Evolutionary conservation across 2,113 vertebrate species (phyloP), one percentile per base, ranked within the genome.

Genomic region (Cephalopterus ornatus): DNA sequence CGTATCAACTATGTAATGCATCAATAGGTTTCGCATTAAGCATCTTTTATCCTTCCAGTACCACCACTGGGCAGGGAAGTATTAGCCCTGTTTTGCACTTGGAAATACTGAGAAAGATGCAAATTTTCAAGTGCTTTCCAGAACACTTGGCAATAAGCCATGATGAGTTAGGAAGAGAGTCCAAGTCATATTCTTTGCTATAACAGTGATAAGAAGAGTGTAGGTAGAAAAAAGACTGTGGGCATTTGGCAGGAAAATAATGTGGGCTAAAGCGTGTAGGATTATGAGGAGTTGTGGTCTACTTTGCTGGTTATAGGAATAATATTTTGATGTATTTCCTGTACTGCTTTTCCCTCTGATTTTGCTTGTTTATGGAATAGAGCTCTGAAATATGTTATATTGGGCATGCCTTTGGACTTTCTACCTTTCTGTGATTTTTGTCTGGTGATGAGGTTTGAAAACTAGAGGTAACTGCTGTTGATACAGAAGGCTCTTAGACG

Each of bases 111-210:
- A 75, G 67, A 83, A 81, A 76, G 26, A 63, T 37, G 71, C 58
- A 78, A 21, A 77, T 87, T 85, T 85, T 85, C 6, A 89, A 92
- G 23, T 72, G 62, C 74, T 91, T 96, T 91, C 62, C 62, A 85
- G 87, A 93, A 61, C 62, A 32, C 46, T 89, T 92, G 90, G 66
- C 87, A 79, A n/a, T 67, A 59, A 76, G 71, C 78, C 92, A 50
- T 53, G 42, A 70, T 2, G 22, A 88, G 46, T 86, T 91, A 81
- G 68, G 84, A 95, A 73, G 44, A 83, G 79, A 86, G 65, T 84
- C 77, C 95, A 94, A 87, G 85, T 82, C 41, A 42, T 78, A 37
- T 74, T 84, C 35, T 86, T 84, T 84, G n/a, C 56, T 86, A 1
- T 78, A 74, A 84, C 49, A 86, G 59, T 78, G 75, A 86, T 84